A percentile compares a stretch with the other conserved stretches of the same genome.
Conservation (phyloP, 2,888 invertebrate species). For the Sphaerolaimus hirsutus region DNA sequence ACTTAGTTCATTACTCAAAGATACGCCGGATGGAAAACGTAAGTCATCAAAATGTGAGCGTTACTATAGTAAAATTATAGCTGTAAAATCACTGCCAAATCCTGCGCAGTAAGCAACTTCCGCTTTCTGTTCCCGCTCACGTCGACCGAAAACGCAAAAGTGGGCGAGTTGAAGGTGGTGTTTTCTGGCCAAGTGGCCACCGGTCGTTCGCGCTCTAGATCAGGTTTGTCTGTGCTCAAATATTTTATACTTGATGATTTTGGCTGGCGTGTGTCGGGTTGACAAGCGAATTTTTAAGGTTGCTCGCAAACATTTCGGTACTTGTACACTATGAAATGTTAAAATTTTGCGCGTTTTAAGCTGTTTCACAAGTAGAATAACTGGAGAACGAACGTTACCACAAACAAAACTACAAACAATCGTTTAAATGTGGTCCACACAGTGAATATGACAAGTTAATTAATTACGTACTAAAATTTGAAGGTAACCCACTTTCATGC, state of each 20-base stretch:
- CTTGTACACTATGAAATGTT: background rate
- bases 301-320: background rate
- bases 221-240: background rate
- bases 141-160: constrained; percentile 12
- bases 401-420: no score
- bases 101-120: constrained; percentile 4
- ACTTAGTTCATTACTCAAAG: constrained; percentile 14
- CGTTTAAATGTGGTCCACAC: no score
- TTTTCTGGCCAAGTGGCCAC: constrained; percentile 10
- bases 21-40: constrained; percentile 6
- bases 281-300: no score
- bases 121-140: constrained; percentile 9
- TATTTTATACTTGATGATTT: background rate
- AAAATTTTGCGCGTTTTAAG: no score
- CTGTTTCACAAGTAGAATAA: no score
- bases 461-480: no score
- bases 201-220: constrained; percentile 3
- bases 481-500: no score
- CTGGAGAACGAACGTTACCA: no score
- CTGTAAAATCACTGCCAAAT: background rate
- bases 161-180: constrained; percentile 13
- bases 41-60: no score
- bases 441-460: no score
- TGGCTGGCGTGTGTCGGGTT: no score
- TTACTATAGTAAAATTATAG: no score